Evolutionary conservation across 1,140 invertebrate genomes (phyloP).

Genomic region (Sweltsa coloradensis): DNA sequence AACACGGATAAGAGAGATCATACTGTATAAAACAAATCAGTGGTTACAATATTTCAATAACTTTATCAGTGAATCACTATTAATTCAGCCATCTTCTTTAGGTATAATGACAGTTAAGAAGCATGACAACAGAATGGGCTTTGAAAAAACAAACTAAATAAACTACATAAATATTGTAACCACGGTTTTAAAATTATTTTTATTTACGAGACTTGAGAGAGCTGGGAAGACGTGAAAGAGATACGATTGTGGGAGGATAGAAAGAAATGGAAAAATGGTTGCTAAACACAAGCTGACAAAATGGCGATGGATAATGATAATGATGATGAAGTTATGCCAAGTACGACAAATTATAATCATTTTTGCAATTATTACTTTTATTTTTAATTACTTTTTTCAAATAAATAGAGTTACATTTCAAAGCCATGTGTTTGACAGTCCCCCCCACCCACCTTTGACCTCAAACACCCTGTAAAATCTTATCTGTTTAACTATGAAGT

Average conservation of each 20-base stretch:
- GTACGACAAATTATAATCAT: constrained; percentile 4
- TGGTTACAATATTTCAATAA: constrained; percentile 7
- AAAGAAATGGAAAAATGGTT: not conserved
- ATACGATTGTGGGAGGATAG: not conserved
- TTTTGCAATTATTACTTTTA: not conserved
- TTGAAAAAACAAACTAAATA: too few species aligned
- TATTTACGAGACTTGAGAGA: too few species aligned
- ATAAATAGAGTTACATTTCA: not conserved
- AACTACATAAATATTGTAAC: too few species aligned
- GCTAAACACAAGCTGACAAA: not conserved
- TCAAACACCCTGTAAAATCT: not conserved
- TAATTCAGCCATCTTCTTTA: too few species aligned
- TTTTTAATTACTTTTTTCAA: not conserved
- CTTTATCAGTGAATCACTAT: constrained; percentile 1
- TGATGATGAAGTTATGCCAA: not conserved
- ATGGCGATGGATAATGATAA: too few species aligned
- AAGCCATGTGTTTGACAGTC: not conserved
- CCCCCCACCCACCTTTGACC: not conserved
- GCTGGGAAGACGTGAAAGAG: not conserved
- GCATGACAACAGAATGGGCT: not conserved
- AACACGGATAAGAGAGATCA: too few species aligned
- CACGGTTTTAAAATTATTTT: too few species aligned
- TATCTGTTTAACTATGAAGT: not conserved
- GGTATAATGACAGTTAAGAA: too few species aligned
- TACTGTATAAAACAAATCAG: too few species aligned